Percentiles rank a stretch among this genome's conserved stretches.
Evolutionary conservation across 2,797 vertebrate genomes (phyloP).

Genomic region (Parauchenoglanis ngamensis): DNA sequence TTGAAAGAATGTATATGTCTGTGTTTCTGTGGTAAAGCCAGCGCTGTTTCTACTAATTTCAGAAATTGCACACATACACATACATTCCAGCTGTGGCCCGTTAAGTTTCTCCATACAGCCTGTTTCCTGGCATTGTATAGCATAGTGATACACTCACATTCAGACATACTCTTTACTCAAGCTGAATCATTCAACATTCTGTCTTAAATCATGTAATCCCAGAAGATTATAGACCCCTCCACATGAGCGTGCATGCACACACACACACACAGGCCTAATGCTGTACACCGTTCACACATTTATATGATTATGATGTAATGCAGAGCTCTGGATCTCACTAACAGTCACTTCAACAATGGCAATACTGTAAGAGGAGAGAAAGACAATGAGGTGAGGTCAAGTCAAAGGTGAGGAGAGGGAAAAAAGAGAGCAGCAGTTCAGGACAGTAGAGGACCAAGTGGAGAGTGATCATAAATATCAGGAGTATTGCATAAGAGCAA

Average conservation of each 20-base stretch:
- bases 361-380: not conserved
- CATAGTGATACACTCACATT: slow-evolving; percentile 8
- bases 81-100: not conserved
- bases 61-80: not conserved
- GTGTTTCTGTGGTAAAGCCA: slow-evolving; percentile 2
- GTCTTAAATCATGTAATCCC: slow-evolving; percentile 37
- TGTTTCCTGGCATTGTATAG: slow-evolving; percentile 4
- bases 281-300: slow-evolving; percentile 4
- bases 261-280: slow-evolving; percentile 21
- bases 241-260: not conserved
- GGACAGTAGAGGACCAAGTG: not conserved
- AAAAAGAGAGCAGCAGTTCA: not conserved
- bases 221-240: not conserved
- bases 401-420: not conserved
- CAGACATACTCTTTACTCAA: slow-evolving; percentile 33
- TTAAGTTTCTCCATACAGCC: not conserved
- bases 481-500: not conserved
- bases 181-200: slow-evolving; percentile 29
- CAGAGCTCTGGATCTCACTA: not conserved
- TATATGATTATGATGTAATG: slow-evolving; percentile 41
- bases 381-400: not conserved
- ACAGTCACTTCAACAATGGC: not conserved
- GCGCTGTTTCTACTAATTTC: not conserved
- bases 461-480: not conserved
- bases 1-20: slow-evolving; percentile 2